Evolutionary conservation across 1,140 invertebrate species (phyloP).

Genomic region (Drosophila tristis): DNA sequence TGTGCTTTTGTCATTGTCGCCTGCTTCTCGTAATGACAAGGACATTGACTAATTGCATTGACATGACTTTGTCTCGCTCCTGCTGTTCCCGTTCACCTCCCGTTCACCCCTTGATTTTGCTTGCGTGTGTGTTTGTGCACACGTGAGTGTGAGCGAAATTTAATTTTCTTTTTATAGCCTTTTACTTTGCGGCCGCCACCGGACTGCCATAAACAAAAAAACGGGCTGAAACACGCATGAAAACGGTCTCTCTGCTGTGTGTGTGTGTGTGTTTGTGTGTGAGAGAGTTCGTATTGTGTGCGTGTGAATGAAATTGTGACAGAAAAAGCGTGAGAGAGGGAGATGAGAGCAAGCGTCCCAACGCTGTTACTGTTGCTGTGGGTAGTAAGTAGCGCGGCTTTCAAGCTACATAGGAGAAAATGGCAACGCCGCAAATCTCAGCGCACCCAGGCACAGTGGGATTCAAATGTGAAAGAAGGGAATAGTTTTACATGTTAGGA

Average conservation of each 20-base stretch:
- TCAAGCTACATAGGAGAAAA: constrained; percentile 53
- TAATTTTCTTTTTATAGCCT: constrained; percentile 73
- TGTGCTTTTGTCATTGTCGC: constrained; percentile 33
- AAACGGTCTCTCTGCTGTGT: constrained; percentile 32
- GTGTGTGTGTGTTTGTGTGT: constrained; percentile 33
- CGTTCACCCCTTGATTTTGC: not conserved
- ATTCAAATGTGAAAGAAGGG: not conserved
- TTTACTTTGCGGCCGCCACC: constrained; percentile 44
- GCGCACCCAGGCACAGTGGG: constrained; percentile 20
- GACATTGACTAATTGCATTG: constrained; percentile 82
- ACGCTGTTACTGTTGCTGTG: constrained; percentile 35
- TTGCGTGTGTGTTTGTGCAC: constrained; percentile 4
- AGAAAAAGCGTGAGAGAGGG: constrained; percentile 20
- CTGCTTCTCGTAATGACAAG: constrained; percentile 66
- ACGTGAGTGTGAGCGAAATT: constrained; percentile 38
- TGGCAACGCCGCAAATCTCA: constrained; percentile 64
- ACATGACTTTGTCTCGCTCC: constrained; percentile 70
- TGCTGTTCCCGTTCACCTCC: not conserved
- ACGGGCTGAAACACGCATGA: constrained; percentile 26
- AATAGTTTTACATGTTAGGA: too few species aligned
- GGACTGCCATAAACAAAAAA: constrained; percentile 58
- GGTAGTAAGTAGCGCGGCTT: constrained; percentile 11
- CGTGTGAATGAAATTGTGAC: constrained; percentile 67
- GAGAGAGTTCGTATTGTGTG: constrained; percentile 27
- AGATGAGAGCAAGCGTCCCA: constrained; percentile 16